Base-by-base conservation (phyloP, 2,797 vertebrate species). In the Urophycis tenuis region DNA sequence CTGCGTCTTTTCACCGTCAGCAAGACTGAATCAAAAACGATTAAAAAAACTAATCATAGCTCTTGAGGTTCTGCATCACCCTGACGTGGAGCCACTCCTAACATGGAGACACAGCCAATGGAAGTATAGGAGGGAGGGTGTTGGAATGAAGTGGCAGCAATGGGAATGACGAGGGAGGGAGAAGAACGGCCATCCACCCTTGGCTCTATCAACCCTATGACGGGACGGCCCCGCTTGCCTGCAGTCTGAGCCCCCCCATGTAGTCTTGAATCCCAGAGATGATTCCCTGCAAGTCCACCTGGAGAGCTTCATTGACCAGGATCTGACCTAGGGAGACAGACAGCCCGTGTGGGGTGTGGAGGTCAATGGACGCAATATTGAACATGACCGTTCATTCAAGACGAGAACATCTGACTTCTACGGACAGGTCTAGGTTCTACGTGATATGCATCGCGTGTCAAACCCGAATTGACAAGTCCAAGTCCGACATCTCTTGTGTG, bases 251-350 rank as follows among this genome's bases (percentile, higher is more conserved):
- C 1, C 92, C 91, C 71, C 90, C 85, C 85, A 98, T 89, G 77
- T 97, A 96, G n/a, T 96, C 94, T 83, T 97, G 96, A 31, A 98
- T 90, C 5, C 96, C 95, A 71, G 12, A 78, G 78, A 97, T 95
- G 78, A 97, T 91, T 9, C 92, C 92, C 90, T 96, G 94, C 81
- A 98, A 84, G 80, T 97, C 96, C 76, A 80, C 93, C 88, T 97
- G 97, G 49, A 97, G 89, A 7, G 92, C 92, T 84, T 97, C 95
- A 22, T 97, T 98, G 14, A 93, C 93, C 85, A 94, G 92, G 82
- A 96, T 96, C 84, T 97, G 96, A 89, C 96, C 97, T 98, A 88
- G 6, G 60, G 60, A 67, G 2, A 67, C 60, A 67, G 25, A 29
- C 53, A 64, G 53, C n/a, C 49, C n/a, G 11, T 25, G n/a, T n/a